Conservation (phyloP, 2,113 vertebrate species). For the Martes martes region DNA sequence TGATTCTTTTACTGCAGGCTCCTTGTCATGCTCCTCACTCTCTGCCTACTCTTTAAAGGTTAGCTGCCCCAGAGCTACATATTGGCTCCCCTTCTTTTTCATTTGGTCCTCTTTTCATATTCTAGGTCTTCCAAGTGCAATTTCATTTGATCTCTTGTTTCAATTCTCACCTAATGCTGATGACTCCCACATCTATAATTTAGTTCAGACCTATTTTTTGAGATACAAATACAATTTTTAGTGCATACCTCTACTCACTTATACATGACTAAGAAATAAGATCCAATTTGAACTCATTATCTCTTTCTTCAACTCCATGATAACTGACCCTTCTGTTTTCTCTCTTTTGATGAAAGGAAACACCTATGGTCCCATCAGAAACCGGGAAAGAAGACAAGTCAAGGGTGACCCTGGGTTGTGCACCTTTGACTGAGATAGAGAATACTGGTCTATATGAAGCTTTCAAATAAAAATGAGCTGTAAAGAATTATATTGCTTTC, state of each 20-base stretch:
- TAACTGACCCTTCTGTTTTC: not conserved
- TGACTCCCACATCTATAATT: not conserved
- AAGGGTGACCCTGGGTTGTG: not conserved
- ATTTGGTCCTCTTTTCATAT: not conserved
- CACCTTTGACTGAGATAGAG: not conserved
- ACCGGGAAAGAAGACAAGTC: not conserved
- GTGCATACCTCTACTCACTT: not conserved
- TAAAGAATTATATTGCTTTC: not conserved
- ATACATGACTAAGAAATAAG: not conserved
- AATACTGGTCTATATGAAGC: not conserved
- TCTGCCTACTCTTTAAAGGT: not conserved
- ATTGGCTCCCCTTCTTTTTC: not conserved
- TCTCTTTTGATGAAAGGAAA: not conserved
- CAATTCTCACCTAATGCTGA: not conserved
- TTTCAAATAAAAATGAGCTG: not conserved
- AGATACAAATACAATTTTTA: not conserved
- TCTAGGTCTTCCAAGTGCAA: not conserved
- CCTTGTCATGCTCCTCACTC: not conserved
- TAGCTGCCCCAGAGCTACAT: not conserved
- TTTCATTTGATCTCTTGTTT: not conserved
- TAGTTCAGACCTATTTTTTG: not conserved
- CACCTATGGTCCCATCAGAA: not conserved
- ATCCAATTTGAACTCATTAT: not conserved
- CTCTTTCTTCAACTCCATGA: not conserved
- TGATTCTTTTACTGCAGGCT: not conserved